These are phyloP conservation scores for Temnopleurus reevesii DNA, from an alignment of 53 echinoderm and acorn worm species.

Conservation along the genomic window DNA sequence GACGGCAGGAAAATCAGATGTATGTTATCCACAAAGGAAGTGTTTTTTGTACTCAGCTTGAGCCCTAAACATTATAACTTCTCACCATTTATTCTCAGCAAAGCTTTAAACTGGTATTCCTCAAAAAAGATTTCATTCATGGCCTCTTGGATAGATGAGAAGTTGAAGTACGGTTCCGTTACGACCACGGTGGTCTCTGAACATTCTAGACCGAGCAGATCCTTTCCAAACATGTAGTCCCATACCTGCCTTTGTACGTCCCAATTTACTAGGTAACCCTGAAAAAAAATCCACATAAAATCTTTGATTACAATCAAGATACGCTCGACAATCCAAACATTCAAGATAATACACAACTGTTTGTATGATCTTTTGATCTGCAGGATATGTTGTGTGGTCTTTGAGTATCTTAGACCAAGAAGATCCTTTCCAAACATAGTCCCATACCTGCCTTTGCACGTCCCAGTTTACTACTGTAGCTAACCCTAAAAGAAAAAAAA, in stretches of 20 bases:
- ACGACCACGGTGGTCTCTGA: constrained; percentile 74
- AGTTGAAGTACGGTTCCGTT: constrained; percentile 96
- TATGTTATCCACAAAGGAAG: too few relatives aligned
- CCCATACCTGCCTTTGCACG: constrained; percentile 98
- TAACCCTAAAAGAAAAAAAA: constrained; percentile 94
- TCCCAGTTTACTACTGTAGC: constrained; percentile 98
- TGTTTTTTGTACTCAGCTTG: too few relatives aligned
- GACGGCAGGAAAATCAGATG: too few relatives aligned
- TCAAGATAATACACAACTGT: too few relatives aligned
- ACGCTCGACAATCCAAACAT: too few relatives aligned
- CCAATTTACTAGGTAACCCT: constrained; percentile 99
- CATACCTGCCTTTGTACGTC: constrained; percentile 98
- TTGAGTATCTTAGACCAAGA: constrained; percentile 67
- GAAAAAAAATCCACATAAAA: too few relatives aligned
- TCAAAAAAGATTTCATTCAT: constrained; percentile 98
- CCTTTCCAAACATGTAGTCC: constrained; percentile 96
- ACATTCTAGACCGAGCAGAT: constrained; percentile 71
- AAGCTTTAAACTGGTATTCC: constrained; percentile 93
- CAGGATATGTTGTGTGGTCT: too few relatives aligned
- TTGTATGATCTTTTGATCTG: too few relatives aligned
- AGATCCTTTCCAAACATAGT: constrained; percentile 93
- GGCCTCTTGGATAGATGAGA: constrained; percentile 89
- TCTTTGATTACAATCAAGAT: too few relatives aligned
- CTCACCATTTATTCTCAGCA: constrained; percentile 91
- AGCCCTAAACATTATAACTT: too few relatives aligned